These are phyloP conservation scores for Dicyrtomina minuta DNA, from an alignment of 2,888 invertebrate genomes.

Conservation along the genomic window DNA sequence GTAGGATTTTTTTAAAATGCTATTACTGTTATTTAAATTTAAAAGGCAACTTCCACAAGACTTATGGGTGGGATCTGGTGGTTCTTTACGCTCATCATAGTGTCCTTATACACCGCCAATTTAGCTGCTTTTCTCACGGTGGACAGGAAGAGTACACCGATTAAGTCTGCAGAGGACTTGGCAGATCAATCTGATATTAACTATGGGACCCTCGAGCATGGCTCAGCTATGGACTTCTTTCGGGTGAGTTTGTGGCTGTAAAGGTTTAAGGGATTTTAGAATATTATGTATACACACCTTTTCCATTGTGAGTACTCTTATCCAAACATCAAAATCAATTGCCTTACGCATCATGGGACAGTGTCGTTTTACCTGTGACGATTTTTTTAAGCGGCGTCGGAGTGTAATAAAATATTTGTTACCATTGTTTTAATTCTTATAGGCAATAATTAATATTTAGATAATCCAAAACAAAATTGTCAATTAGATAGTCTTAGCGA, in stretches of 20 bases:
- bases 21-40: background rate
- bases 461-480: no score
- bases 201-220: slow-evolving; percentile 90
- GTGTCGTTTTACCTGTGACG: no score
- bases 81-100: slow-evolving; percentile 98
- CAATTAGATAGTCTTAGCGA: no score
- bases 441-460: no score
- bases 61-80: slow-evolving; percentile 98
- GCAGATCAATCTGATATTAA: slow-evolving; percentile 89
- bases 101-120: slow-evolving; percentile 97
- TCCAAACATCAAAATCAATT: no score
- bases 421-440: no score
- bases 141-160: slow-evolving; percentile 91
- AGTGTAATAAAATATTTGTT: no score
- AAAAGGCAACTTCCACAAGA: slow-evolving; percentile 83
- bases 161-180: slow-evolving; percentile 92
- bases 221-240: slow-evolving; percentile 97
- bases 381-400: no score
- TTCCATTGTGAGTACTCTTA: no score
- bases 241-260: slow-evolving; percentile 65
- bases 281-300: no score
- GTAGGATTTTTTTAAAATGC: background rate
- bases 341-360: no score
- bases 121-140: slow-evolving; percentile 97
- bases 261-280: background rate